A percentile compares a stretch with the other conserved stretches of the same genome.
phyloP scores from a whole-genome alignment of 1,140 invertebrate species.

The Rhopalosiphum padi region DNA sequence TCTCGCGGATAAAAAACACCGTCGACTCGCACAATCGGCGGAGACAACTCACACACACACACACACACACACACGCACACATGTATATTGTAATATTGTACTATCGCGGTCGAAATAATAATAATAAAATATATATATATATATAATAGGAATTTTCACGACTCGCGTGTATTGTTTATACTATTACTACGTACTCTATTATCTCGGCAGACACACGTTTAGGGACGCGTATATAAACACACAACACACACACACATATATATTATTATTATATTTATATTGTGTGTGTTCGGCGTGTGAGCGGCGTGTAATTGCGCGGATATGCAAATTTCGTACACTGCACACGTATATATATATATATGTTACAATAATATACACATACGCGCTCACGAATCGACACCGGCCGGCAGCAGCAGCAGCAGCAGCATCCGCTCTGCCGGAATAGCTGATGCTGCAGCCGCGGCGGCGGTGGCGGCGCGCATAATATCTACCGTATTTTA shows the following conservation, averaged over 20 bases:
- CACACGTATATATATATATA: neutral
- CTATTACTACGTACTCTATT: neutral
- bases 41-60: neutral
- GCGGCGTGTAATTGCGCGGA: constrained; percentile 43
- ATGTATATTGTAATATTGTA: too few species aligned
- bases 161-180: neutral
- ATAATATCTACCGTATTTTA: neutral
- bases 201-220: neutral
- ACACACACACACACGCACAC: too few species aligned
- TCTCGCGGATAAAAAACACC: neutral
- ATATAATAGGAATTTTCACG: constrained; percentile 23
- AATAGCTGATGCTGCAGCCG: too few species aligned
- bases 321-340: constrained; percentile 3
- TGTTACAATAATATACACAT: neutral
- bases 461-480: neutral
- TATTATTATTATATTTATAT: neutral
- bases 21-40: neutral
- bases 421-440: neutral
- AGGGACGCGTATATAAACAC: neutral
- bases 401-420: neutral
- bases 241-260: neutral
- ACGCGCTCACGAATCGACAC: constrained; percentile 36
- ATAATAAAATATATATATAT: neutral
- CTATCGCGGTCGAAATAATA: neutral
- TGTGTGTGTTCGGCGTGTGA: neutral